Evolutionary conservation across 2,113 vertebrate species (phyloP), one percentile per base, ranked within the genome.

Genomic region (Campylomormyrus tamandua): DNA sequence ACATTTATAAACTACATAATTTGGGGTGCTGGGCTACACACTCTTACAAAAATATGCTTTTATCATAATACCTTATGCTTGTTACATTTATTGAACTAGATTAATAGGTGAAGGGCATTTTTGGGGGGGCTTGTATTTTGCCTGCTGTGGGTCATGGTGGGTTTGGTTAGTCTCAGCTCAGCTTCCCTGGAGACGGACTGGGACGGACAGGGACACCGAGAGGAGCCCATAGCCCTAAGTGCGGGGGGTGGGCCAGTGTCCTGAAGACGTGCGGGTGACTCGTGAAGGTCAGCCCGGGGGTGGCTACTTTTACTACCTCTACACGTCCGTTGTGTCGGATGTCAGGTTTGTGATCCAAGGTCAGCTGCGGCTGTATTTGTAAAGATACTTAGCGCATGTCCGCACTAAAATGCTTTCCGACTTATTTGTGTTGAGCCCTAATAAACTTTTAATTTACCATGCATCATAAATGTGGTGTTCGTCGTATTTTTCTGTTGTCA

Each of bases 341-440:
- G 66, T 70, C 39, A 46, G 87, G 46, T 88, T 88, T 27, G 31
- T 88, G 9, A 27, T 39, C 52, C 87, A 74, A 88, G 87, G 87
- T 88, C 58, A 74, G 45, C n/a, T 45, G 62, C 62, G 66, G 62
- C 58, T 46, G 66, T 24, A 74, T 49, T 50, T 88, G 62, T 45
- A 83, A 70, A 77, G 66, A 53, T 53, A 53, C 31, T 89, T 15
- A 15, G 31, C 45, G 58, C 48, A 48, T 19, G 39, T 77, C n/a
- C 21, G n/a, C 70, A 53, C 17, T 50, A 27, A 80, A 80, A 70
- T 89, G 46, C 5, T 80, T 80, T 80, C 11, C 56, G n/a, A 88
- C 46, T n/a, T n/a, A 4, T 45, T 84, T 19, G 42, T 39, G 31
- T 39, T 42, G 74, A 80, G 13, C 4, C 74, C 74, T 42, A 80